Conservation (phyloP, 2,888 invertebrate species). For the Conus canariensis region DNA sequence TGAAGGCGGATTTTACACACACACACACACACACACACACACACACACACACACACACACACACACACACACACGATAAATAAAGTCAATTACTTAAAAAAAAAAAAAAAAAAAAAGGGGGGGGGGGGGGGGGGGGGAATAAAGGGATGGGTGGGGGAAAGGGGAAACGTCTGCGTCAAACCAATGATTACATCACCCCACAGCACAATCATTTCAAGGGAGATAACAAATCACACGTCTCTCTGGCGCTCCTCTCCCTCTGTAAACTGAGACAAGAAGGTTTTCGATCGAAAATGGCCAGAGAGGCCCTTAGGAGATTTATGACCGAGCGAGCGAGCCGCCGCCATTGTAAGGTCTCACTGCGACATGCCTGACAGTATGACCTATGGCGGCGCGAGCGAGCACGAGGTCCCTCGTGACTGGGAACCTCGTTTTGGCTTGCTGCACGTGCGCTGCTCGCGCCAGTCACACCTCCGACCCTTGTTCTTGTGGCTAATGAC, state of each 20-base stretch:
- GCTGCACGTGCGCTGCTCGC: conserved; percentile 3
- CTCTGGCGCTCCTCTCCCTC: not conserved
- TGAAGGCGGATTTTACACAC: too few species aligned
- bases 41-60: conserved; percentile 1
- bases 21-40: not conserved
- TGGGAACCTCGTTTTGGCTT: not conserved
- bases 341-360: not conserved
- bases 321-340: not conserved
- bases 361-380: not conserved
- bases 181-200: not conserved
- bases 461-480: not conserved
- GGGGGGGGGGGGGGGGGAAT: too few species aligned
- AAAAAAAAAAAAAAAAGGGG: too few species aligned
- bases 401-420: not conserved
- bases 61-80: too few species aligned
- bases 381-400: not conserved
- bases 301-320: not conserved
- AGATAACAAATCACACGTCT: not conserved
- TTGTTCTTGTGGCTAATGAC: not conserved
- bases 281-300: not conserved
- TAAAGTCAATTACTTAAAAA: too few species aligned
- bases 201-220: too few species aligned
- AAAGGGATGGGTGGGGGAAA: too few species aligned
- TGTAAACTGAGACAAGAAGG: not conserved
- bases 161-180: not conserved